These are phyloP conservation scores for Ditylenchus weischeri DNA, from an alignment of 2,888 invertebrate genomes.

Conservation along the genomic window DNA sequence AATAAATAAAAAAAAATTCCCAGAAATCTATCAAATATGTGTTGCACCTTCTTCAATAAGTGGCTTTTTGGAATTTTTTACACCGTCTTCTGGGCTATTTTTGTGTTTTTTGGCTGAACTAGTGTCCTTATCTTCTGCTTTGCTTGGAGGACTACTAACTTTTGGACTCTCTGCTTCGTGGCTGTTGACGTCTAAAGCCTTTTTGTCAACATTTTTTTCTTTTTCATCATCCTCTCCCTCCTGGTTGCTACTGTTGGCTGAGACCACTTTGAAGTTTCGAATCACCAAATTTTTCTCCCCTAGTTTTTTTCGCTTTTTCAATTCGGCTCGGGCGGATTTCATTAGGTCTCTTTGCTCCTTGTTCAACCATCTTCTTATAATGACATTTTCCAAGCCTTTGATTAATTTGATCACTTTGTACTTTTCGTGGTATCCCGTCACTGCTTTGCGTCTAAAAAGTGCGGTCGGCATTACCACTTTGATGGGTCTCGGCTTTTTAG, in stretches of 20 bases:
- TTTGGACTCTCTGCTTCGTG: too few species aligned
- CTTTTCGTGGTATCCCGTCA: not conserved
- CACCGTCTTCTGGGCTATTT: too few species aligned
- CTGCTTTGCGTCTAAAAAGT: not conserved
- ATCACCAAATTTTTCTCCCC: not conserved
- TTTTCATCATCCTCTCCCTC: too few species aligned
- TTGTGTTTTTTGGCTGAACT: too few species aligned
- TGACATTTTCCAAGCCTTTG: not conserved
- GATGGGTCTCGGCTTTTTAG: not conserved
- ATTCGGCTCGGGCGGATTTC: not conserved
- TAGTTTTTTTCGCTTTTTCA: not conserved
- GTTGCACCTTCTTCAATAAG: too few species aligned
- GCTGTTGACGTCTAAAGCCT: too few species aligned
- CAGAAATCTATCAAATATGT: too few species aligned
- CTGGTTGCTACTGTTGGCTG: not conserved
- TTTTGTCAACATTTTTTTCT: too few species aligned
- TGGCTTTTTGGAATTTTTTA: too few species aligned
- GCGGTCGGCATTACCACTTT: constrained; percentile 1
- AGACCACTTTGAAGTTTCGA: constrained; percentile 4
- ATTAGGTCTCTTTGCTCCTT: not conserved
- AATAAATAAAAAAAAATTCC: too few species aligned
- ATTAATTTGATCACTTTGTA: not conserved
- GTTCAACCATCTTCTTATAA: constrained; percentile 1
- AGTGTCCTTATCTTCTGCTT: too few species aligned
- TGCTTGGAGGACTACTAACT: too few species aligned